phyloP scores from a whole-genome alignment of 2,888 invertebrate genomes.

The Euplagia quadripunctaria region DNA sequence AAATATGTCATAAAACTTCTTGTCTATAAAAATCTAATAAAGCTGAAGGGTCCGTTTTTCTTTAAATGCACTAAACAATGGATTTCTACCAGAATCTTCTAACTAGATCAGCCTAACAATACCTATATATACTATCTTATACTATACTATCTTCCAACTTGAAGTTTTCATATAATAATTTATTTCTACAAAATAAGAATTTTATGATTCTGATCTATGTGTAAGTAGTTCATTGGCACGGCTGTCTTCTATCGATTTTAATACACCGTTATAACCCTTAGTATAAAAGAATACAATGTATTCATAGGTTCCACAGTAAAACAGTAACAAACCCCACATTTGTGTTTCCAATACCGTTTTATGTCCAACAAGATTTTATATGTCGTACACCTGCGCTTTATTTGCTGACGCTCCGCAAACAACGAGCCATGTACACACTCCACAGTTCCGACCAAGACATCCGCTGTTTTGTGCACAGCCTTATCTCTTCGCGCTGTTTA shows the following conservation, averaged over 20 bases:
- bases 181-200: no score
- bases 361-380: conserved; percentile 13
- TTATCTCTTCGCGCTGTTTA: conserved; percentile 16
- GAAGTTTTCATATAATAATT: no score
- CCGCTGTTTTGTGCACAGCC: conserved; percentile 14
- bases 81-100: no score
- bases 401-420: conserved; percentile 7
- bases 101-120: no score
- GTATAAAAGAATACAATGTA: conserved; percentile 11
- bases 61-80: no score
- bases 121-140: no score
- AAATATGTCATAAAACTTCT: not conserved
- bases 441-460: conserved; percentile 10
- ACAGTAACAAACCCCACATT: conserved; percentile 8
- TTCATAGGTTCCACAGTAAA: conserved; percentile 5
- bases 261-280: not conserved
- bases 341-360: conserved; percentile 21
- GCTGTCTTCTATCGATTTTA: not conserved
- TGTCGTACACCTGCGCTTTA: conserved; percentile 21
- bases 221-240: not conserved
- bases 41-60: no score
- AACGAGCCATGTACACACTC: conserved; percentile 6
- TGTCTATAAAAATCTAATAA: no score
- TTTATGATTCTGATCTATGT: not conserved
- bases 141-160: no score